Evolutionary conservation across 2,888 invertebrate species (phyloP), one percentile per base, ranked within the genome.

Genomic region (Hofmannophila pseudospretella): DNA sequence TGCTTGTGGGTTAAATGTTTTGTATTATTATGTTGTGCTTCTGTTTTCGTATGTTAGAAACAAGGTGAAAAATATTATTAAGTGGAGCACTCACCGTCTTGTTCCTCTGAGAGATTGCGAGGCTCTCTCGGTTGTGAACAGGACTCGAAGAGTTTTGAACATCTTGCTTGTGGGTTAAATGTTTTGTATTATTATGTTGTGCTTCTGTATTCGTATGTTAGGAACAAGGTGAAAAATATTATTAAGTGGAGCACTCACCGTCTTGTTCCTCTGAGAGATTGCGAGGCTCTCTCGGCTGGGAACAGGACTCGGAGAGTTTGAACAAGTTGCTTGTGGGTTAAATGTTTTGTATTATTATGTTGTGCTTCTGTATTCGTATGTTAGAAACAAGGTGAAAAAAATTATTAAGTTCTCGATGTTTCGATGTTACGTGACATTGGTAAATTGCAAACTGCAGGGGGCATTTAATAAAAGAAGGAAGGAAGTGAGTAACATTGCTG

Each of bases 31-130:
- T 23, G 23, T 23, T 23, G 23, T 4, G n/a, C 8, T 1, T 23
- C n/a, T 23, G 2, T 23, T 23, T 23, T n/a, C 4, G n/a, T 20
- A 7, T 20, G 20, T 20, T 20, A 20, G 82, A 86, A 84, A 82
- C 84, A 86, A 86, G 85, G 85, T 86, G 85, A 85, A 86, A 85
- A 84, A 85, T 86, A 85, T 84, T 84, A 85, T 86, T 75, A 84
- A 82, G 79, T 72, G 78, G 67, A 71, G 61, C 75, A 60, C 67
- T 67, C 74, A 65, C 64, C 57, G 66, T 13, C 16, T 16, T 3
- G 3, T 16, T 16, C 3, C 16, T 16, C 16, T 16, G 16, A 5
- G 16, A 7, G 10, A n/a, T n/a, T 34, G 20, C 9, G 9, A 20
- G 7, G 4, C 23, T n/a, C n/a, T 7, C 12, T 28, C 4, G 16